Percentiles rank a stretch among this genome's conserved stretches.
Evolutionary conservation across 2,113 vertebrate genomes (phyloP).

Genomic region (Chelonoidis abingdonii): DNA sequence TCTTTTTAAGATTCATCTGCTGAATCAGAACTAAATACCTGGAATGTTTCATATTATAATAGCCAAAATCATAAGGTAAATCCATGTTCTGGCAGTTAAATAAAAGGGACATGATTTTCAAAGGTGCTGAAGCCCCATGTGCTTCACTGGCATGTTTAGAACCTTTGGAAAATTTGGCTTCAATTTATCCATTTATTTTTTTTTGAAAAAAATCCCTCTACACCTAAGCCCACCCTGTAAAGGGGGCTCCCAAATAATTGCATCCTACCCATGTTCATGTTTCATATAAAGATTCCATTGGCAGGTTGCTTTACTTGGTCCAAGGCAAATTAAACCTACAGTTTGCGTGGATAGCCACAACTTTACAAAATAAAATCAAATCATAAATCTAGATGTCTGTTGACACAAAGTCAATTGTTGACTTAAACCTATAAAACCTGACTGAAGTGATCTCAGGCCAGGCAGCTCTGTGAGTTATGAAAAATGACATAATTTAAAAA

Average conservation of each 20-base stretch:
- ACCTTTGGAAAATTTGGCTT: background rate
- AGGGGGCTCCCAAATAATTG: background rate
- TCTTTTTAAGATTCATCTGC: background rate
- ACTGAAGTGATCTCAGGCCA: background rate
- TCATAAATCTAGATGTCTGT: conserved; percentile 36
- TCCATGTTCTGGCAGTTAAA: background rate
- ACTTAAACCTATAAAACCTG: conserved; percentile 55
- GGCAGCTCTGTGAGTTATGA: conserved; percentile 15
- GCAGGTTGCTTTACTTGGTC: conserved; percentile 22
- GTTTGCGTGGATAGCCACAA: background rate
- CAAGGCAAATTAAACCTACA: background rate
- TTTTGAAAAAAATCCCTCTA: background rate
- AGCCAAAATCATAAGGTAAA: background rate
- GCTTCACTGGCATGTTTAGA: background rate
- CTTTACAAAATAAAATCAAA: conserved; percentile 33
- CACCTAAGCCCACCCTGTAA: background rate
- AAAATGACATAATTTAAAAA: conserved; percentile 35
- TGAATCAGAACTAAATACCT: background rate
- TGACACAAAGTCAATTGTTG: conserved; percentile 63
- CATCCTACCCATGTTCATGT: background rate
- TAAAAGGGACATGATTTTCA: background rate
- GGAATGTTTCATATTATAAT: background rate
- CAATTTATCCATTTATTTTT: background rate
- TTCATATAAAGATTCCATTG: background rate
- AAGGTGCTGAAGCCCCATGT: background rate